These are phyloP conservation scores for Erebia palarica DNA, from an alignment of 2,888 invertebrate genomes.

Conservation along the genomic window DNA sequence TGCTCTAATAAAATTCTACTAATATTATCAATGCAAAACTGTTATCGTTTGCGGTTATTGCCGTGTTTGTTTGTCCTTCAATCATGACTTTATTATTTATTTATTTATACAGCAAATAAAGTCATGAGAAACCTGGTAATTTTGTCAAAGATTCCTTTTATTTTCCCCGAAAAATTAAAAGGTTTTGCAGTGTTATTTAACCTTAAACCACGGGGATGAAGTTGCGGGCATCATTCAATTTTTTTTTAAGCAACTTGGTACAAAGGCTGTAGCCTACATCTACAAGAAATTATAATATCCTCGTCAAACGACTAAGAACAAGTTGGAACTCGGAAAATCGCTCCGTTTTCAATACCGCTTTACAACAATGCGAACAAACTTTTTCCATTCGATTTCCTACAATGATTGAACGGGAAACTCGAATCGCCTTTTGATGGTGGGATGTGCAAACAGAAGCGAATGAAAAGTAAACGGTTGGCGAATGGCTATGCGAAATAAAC, in stretches of 20 bases:
- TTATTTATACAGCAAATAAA: no score
- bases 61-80: no score
- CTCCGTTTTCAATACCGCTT: constrained; percentile 1
- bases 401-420: constrained; percentile 37
- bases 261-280: not conserved
- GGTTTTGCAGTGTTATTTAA: no score
- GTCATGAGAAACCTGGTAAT: no score
- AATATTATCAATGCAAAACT: no score
- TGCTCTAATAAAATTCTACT: no score
- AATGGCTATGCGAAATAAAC: constrained; percentile 14
- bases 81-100: no score
- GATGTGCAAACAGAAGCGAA: constrained; percentile 39
- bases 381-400: constrained; percentile 35
- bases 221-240: no score
- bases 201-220: no score
- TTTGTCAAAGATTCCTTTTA: no score
- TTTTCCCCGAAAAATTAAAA: no score
- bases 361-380: constrained; percentile 26
- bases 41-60: no score
- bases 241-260: not conserved
- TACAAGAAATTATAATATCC: not conserved
- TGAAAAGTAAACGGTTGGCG: constrained; percentile 37
- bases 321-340: not conserved
- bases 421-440: constrained; percentile 40
- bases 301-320: not conserved